These are phyloP conservation scores for Myoxocephalus aenaeus DNA, from an alignment of 2,797 vertebrate genomes.

Conservation along the genomic window DNA sequence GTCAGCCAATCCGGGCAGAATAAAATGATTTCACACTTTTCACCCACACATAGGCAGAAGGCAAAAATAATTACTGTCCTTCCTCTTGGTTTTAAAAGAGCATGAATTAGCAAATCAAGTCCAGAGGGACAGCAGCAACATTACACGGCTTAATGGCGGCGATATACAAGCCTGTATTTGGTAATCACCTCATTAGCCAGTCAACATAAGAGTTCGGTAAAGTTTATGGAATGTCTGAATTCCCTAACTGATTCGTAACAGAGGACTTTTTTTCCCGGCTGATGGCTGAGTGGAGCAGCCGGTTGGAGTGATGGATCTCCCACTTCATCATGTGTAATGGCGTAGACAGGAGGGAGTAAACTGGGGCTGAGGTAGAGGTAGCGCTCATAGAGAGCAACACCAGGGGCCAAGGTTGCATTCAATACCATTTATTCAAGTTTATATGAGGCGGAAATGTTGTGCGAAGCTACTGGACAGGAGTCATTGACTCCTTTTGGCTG, in stretches of 20 bases:
- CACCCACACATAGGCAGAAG: conserved; percentile 8
- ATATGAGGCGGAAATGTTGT: conserved; percentile 66
- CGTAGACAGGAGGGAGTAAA: conserved; percentile 61
- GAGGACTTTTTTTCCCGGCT: conserved; percentile 34
- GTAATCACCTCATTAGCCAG: conserved; percentile 77
- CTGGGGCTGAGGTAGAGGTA: conserved; percentile 40
- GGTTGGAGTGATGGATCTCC: conserved; percentile 62
- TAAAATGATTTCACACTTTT: conserved; percentile 49
- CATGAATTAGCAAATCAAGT: conserved; percentile 56
- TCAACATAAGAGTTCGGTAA: conserved; percentile 29
- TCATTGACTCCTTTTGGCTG: conserved; percentile 54
- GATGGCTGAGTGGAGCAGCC: conserved; percentile 34
- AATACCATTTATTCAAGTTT: conserved; percentile 68
- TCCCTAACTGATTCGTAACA: conserved; percentile 7
- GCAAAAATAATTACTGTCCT: conserved; percentile 21
- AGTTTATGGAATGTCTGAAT: conserved; percentile 10
- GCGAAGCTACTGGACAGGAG: conserved; percentile 57
- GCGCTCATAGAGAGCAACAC: conserved; percentile 54
- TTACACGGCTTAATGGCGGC: conserved; percentile 70
- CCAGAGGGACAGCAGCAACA: conserved; percentile 69
- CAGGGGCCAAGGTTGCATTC: conserved; percentile 62
- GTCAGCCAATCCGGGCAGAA: conserved; percentile 40
- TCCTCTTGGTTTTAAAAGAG: not conserved
- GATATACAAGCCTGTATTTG: conserved; percentile 53
- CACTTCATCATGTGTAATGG: conserved; percentile 76